Conservation (phyloP, 2,888 invertebrate species). For the Lepeophtheirus nordmannii region DNA sequence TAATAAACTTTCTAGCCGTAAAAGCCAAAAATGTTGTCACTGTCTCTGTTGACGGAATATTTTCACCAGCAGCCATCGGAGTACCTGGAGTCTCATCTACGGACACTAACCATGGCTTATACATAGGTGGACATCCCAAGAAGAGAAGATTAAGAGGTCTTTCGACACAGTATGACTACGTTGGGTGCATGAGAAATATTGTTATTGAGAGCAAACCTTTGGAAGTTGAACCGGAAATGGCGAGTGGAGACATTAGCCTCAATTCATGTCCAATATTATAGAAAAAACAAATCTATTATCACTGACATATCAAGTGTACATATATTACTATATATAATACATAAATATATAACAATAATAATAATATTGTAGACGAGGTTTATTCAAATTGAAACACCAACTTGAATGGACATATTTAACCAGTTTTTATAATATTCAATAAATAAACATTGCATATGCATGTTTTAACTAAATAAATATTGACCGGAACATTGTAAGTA, state of each 20-base stretch:
- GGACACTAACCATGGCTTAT: constrained; percentile 56
- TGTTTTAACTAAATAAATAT: too few species aligned
- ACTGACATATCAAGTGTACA: too few species aligned
- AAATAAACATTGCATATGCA: too few species aligned
- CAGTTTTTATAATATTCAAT: too few species aligned
- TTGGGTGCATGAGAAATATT: constrained; percentile 53
- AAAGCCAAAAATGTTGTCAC: constrained; percentile 82
- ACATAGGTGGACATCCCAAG: constrained; percentile 70
- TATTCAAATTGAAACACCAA: too few species aligned
- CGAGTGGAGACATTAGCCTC: constrained; percentile 54
- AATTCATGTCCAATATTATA: constrained; percentile 65
- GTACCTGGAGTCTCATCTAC: constrained; percentile 48
- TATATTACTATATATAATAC: too few species aligned
- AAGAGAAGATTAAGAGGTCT: constrained; percentile 44
- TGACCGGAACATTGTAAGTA: too few species aligned
- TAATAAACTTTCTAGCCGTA: constrained; percentile 42
- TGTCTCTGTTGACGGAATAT: constrained; percentile 65
- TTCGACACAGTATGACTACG: constrained; percentile 48
- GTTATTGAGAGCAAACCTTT: constrained; percentile 36
- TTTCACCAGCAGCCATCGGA: constrained; percentile 56
- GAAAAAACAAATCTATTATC: constrained; percentile 26
- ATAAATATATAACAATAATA: too few species aligned
- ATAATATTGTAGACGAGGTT: too few species aligned
- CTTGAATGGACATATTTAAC: too few species aligned
- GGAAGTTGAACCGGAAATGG: constrained; percentile 42